phyloP scores from a whole-genome alignment of 1,140 invertebrate genomes.

The Physella acuta region DNA sequence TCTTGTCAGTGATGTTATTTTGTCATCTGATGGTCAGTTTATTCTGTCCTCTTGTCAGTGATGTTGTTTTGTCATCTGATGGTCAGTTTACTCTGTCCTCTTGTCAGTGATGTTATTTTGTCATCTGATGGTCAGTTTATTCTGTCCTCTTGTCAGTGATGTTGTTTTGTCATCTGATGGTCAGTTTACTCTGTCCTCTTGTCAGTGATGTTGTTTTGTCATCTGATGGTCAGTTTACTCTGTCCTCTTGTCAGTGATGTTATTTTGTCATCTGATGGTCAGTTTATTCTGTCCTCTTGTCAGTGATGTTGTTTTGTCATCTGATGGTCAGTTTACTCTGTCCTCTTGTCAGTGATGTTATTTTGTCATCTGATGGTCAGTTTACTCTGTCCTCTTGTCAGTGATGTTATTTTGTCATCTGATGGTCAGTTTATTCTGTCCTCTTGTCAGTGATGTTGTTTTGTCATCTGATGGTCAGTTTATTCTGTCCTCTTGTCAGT shows the following conservation, averaged over 20 bases:
- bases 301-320: slow-evolving; percentile 96
- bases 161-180: slow-evolving; percentile 98
- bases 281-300: slow-evolving; percentile 97
- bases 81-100: slow-evolving; percentile 99
- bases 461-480: slow-evolving; percentile 99
- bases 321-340: slow-evolving; percentile 98
- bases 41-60: slow-evolving; percentile 95
- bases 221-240: slow-evolving; percentile 97
- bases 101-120: slow-evolving; percentile 93
- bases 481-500: slow-evolving; percentile 92
- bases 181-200: slow-evolving; percentile 97
- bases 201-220: slow-evolving; percentile 96
- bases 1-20: slow-evolving; percentile 95
- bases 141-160: slow-evolving; percentile 93
- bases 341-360: slow-evolving; percentile 97
- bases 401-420: slow-evolving; percentile 96
- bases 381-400: slow-evolving; percentile 96
- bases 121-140: slow-evolving; percentile 99
- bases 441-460: slow-evolving; percentile 94
- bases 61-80: slow-evolving; percentile 97
- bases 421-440: slow-evolving; percentile 99
- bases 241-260: slow-evolving; percentile 97
- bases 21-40: slow-evolving; percentile 99
- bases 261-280: slow-evolving; percentile 97
- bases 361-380: slow-evolving; percentile 97